Conservation (phyloP, 2,113 vertebrate genomes). For the Symphodus melops region DNA sequence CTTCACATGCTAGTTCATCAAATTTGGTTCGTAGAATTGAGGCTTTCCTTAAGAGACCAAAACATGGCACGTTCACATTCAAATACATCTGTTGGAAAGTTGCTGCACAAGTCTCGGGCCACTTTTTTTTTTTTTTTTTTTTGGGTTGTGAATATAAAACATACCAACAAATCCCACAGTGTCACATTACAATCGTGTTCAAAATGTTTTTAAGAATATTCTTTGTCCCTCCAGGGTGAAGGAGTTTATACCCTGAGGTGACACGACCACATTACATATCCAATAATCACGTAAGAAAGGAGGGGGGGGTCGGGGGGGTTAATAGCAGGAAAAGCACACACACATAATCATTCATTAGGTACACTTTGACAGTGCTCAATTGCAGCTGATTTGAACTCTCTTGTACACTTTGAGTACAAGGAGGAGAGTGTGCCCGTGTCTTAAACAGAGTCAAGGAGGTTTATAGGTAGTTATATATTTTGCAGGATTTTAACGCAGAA, state of each 20-base stretch:
- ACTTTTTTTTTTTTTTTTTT: too few relatives aligned
- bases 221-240: neutral
- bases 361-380: conserved; percentile 57
- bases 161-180: neutral
- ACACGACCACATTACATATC: conserved; percentile 47
- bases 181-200: conserved; percentile 15
- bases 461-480: conserved; percentile 19
- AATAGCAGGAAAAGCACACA: conserved; percentile 15
- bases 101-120: neutral
- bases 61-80: neutral
- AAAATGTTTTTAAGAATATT: neutral
- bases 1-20: conserved; percentile 8
- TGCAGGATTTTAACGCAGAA: conserved; percentile 15
- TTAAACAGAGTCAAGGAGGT: neutral
- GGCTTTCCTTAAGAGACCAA: neutral
- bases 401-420: conserved; percentile 13
- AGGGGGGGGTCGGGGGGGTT: too few relatives aligned
- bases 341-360: neutral
- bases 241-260: conserved; percentile 43
- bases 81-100: neutral
- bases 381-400: conserved; percentile 32
- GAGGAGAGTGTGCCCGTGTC: conserved; percentile 13
- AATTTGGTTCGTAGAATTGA: conserved; percentile 8
- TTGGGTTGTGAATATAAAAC: neutral
- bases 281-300: conserved; percentile 24